These are phyloP conservation scores for Coranthus polyacanthus DNA, from an alignment of 2,797 vertebrate genomes.

Conservation along the genomic window DNA sequence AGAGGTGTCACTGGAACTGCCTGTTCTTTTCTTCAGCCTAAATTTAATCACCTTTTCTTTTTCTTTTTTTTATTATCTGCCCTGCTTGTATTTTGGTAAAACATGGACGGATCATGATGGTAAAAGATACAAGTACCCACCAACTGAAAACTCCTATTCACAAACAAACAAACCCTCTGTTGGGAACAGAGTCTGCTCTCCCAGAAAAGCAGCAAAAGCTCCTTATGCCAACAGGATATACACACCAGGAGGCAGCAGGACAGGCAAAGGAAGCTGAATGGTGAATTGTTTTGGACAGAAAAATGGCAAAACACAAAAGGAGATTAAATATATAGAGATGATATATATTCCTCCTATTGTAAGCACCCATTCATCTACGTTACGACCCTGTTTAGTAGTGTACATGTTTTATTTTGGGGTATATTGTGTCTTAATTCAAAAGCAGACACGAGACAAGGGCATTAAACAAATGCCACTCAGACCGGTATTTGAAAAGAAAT, in stretches of 20 bases:
- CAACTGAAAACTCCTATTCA: neutral
- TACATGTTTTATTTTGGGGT: too few relatives aligned
- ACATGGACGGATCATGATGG: constrained; percentile 1
- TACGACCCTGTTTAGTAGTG: too few relatives aligned
- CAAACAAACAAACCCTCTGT: neutral
- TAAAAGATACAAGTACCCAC: neutral
- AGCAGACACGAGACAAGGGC: too few relatives aligned
- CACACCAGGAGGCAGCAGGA: constrained; percentile 42
- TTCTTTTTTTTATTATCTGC: too few relatives aligned
- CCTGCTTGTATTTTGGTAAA: constrained; percentile 5
- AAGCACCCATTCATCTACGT: too few relatives aligned
- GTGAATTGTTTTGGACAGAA: neutral
- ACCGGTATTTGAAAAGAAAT: too few relatives aligned
- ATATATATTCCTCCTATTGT: too few relatives aligned
- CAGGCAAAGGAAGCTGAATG: constrained; percentile 4
- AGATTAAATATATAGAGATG: too few relatives aligned
- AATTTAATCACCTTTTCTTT: neutral
- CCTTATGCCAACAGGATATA: constrained; percentile 49
- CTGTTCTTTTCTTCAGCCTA: too few relatives aligned
- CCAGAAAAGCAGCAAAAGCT: constrained; percentile 40
- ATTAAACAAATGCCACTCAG: too few relatives aligned
- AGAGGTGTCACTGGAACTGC: too few relatives aligned
- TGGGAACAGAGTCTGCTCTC: constrained; percentile 24
- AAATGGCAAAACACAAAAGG: neutral
- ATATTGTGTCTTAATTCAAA: too few relatives aligned